Evolutionary conservation across 1,140 invertebrate genomes (phyloP), one percentile per base, ranked within the genome.

Genomic region (Conus betulinus): DNA sequence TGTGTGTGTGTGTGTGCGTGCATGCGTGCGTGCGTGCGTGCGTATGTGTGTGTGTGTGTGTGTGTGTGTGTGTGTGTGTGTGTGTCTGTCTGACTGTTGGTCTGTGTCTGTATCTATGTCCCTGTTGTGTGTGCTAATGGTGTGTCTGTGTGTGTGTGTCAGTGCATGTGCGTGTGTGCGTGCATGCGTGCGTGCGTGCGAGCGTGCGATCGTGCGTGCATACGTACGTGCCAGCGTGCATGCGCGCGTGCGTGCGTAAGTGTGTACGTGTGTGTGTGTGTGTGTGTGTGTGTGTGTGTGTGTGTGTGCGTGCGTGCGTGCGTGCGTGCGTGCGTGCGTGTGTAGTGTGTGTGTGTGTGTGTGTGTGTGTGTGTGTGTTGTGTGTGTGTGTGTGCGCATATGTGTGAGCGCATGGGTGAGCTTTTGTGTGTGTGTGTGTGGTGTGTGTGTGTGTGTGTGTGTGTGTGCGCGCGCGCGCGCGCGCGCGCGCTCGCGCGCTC

Each of bases 281-380:
- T 82, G 79, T 55, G 79, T 82, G 53, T 82, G 53, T 82, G 79
- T 82, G 53, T 82, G 79, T 55, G 79, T 51, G 79, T 51, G 53
- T 82, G 79, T 82, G 79, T 55, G 53, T 82, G 79, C 55, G 53
- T 82, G 39, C 55, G 79, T n/a, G 79, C 3, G 39, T 82, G 79
- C 25, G 79, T 15, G 27, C 51, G 79, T 82, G 79, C 23, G 79
- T 52, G 79, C 6, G 39, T n/a, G 5, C 3, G 5, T 82, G 6
- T 82, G 79, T 82, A 0, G 39, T 39, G 79, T 53, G 5, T 83
- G 27, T 84, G 55, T 13, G 8, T 84, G 0, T 39, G 39, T 39
- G 39, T 25, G 83, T 13, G 55, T 57, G 83, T 17, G 25, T 52
- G 51, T 39, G 25, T 52, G 78, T 52, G 51, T n/a, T 3, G 25